These are phyloP conservation scores for Cariama cristata DNA, from an alignment of 2,113 vertebrate species.

Conservation along the genomic window DNA sequence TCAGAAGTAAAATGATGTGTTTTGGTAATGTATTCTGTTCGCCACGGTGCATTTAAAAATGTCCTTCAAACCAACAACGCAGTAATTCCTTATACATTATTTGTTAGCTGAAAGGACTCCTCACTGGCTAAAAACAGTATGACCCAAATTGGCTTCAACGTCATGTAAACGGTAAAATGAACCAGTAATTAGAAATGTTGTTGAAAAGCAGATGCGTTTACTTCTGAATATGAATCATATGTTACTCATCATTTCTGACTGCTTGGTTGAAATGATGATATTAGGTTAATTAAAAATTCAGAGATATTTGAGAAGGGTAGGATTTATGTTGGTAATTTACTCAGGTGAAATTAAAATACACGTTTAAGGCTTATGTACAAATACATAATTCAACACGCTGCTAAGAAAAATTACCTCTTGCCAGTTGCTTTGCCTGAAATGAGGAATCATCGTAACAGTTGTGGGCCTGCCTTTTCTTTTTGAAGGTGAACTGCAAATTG, in stretches of 20 bases:
- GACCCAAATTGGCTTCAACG: conserved; percentile 13
- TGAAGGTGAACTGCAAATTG: neutral
- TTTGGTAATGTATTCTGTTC: neutral
- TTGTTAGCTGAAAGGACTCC: neutral
- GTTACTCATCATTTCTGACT: conserved; percentile 16
- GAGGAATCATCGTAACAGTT: neutral
- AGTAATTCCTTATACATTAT: neutral
- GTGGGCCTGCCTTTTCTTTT: neutral
- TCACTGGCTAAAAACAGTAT: neutral
- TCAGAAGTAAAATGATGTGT: neutral
- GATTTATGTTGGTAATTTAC: conserved; percentile 30
- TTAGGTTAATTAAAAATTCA: conserved; percentile 53
- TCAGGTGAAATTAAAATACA: conserved; percentile 46
- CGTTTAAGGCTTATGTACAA: conserved; percentile 26
- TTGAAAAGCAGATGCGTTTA: conserved; percentile 32
- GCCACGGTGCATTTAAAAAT: neutral
- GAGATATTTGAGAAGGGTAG: neutral
- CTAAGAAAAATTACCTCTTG: conserved; percentile 5
- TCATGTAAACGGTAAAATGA: neutral
- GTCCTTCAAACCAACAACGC: conserved; percentile 1
- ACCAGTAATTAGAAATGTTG: neutral
- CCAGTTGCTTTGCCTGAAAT: neutral
- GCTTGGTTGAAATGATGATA: conserved; percentile 6
- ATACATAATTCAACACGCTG: conserved; percentile 28
- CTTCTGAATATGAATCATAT: conserved; percentile 5